These are phyloP conservation scores for Bombylius major DNA, from an alignment of 2,888 invertebrate genomes.

Conservation along the genomic window DNA sequence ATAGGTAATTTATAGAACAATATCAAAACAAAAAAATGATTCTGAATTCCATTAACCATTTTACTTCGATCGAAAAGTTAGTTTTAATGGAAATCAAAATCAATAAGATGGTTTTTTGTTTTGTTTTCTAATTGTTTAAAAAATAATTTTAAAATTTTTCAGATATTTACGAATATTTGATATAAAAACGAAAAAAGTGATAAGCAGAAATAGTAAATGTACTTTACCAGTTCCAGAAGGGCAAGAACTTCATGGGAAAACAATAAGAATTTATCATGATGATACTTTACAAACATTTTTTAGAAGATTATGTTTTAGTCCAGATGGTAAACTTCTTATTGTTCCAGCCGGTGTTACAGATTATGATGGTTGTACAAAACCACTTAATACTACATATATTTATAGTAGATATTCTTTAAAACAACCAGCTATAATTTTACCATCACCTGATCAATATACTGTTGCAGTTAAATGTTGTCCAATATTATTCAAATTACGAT, in stretches of 20 bases:
- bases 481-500: constrained; percentile 48
- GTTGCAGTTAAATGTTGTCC: constrained; percentile 77
- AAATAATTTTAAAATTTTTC: constrained; percentile 12
- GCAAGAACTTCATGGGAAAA: constrained; percentile 47
- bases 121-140: too few species aligned
- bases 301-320: constrained; percentile 76
- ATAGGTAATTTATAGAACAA: constrained; percentile 45
- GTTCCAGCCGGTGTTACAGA: constrained; percentile 81
- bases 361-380: constrained; percentile 51
- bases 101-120: too few species aligned
- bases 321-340: constrained; percentile 82
- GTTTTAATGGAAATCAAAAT: background rate
- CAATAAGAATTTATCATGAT: constrained; percentile 69
- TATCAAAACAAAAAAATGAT: background rate
- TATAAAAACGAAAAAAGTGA: constrained; percentile 50
- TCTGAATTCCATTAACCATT: too few species aligned
- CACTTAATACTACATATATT: constrained; percentile 44
- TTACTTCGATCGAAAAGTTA: background rate
- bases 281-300: constrained; percentile 92
- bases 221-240: constrained; percentile 44
- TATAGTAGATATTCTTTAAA: constrained; percentile 48
- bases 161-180: constrained; percentile 60
- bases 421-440: constrained; percentile 62
- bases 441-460: constrained; percentile 67
- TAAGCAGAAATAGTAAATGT: constrained; percentile 50